phyloP scores from a whole-genome alignment of 2,797 vertebrate genomes.

The Phalloptychus januarius region DNA sequence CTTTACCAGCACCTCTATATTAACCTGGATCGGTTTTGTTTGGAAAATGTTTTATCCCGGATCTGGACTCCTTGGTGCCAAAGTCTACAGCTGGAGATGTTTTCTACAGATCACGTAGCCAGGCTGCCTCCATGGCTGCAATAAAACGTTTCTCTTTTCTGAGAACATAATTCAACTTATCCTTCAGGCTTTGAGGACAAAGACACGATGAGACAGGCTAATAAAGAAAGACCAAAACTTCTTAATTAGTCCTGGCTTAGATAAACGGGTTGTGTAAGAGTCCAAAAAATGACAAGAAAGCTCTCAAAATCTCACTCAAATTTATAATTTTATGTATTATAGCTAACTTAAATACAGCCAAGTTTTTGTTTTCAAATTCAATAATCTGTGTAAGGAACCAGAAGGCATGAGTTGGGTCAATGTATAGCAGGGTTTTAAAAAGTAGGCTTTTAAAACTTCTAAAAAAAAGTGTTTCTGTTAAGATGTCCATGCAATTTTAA shows the following conservation, averaged over 20 bases:
- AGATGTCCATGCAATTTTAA: not conserved
- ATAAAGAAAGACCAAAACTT: too few relatives aligned
- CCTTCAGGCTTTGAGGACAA: slow-evolving; percentile 27
- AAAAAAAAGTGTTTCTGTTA: not conserved
- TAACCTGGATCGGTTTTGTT: not conserved
- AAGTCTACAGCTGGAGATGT: slow-evolving; percentile 41
- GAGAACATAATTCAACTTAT: slow-evolving; percentile 34
- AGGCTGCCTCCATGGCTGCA: slow-evolving; percentile 17
- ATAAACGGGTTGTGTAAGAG: slow-evolving; percentile 2
- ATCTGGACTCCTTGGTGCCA: slow-evolving; percentile 16
- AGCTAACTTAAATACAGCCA: not conserved
- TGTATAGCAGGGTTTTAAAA: not conserved
- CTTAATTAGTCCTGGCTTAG: slow-evolving; percentile 7
- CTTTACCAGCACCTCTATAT: not conserved
- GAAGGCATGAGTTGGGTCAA: not conserved
- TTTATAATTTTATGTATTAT: not conserved
- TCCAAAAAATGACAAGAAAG: not conserved
- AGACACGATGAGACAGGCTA: slow-evolving; percentile 34
- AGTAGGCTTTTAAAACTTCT: not conserved
- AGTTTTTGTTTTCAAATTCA: not conserved
- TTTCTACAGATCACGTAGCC: slow-evolving; percentile 36
- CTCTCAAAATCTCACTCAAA: not conserved
- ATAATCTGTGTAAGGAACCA: not conserved
- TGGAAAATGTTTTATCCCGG: not conserved
- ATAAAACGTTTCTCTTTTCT: slow-evolving; percentile 14